phyloP scores from a whole-genome alignment of 2,888 invertebrate genomes.

The Archaeoteleia sp. region DNA sequence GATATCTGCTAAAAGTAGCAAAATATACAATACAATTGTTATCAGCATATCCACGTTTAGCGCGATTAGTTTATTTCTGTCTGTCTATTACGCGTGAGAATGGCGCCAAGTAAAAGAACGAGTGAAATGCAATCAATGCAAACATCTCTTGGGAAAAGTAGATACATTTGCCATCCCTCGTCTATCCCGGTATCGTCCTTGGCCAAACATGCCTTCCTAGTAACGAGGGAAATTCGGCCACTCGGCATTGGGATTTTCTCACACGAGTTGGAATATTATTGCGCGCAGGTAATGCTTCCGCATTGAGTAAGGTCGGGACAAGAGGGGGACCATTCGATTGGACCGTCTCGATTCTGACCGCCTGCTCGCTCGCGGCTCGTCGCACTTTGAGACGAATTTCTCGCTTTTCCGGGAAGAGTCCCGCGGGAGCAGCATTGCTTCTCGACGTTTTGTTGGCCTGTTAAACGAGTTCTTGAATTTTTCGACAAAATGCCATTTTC shows the following conservation, averaged over 20 bases:
- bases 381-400: constrained; percentile 52
- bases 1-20: too few species aligned
- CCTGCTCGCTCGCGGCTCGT: constrained; percentile 56
- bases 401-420: constrained; percentile 57
- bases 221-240: constrained; percentile 66
- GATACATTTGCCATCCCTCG: background rate
- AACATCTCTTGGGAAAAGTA: constrained; percentile 14
- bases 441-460: constrained; percentile 59
- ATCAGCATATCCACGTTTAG: too few species aligned
- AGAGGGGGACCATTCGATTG: constrained; percentile 30
- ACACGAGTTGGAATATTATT: constrained; percentile 35
- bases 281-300: constrained; percentile 48
- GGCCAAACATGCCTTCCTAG: constrained; percentile 61
- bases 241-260: constrained; percentile 64
- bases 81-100: too few species aligned
- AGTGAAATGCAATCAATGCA: background rate
- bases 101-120: too few species aligned
- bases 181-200: constrained; percentile 38
- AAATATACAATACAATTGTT: too few species aligned
- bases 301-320: constrained; percentile 54
- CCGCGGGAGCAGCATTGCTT: constrained; percentile 53
- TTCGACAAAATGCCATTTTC: constrained; percentile 64
- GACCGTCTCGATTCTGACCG: constrained; percentile 49
- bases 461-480: constrained; percentile 60
- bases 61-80: too few species aligned